Base-by-base conservation (phyloP, 2,797 vertebrate genomes). In the Chloroceryle amazona region DNA sequence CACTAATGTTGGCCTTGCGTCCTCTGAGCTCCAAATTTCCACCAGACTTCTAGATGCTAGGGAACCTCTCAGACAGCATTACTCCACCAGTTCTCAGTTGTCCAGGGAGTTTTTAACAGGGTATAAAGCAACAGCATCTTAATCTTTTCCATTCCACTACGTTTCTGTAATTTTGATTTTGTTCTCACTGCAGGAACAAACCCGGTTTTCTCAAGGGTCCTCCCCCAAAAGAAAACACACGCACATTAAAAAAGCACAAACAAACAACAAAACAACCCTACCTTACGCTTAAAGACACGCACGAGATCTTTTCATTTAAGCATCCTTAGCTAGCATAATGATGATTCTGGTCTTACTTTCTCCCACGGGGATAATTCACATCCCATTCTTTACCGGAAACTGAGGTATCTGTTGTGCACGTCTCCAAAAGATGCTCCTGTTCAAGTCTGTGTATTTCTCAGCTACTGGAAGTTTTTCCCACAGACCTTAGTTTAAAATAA, bases 321-420 rank as follows among this genome's bases (percentile, higher is more conserved):
- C 16, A 60, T 13, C 33, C 13, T 81, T 47, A 51, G n/a, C 20
- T 47, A n/a, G 13, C 41, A 81, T 6, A 9, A 31, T 4, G 3
- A 44, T 14, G 26, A 70, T 49, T 58, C 9, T 18, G 29, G 17
- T 33, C 39, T 44, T 83, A 49, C 47, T 66, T 86, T 67, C 39
- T 81, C 25, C 12, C 12, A 73, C 11, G 74, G 29, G 39, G 23
- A 42, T 37, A 61, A 74, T n/a, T 31, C 57, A 20, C 35, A 81
- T 33, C 17, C 33, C 10, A 10, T 63, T 71, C 55, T 60, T 67
- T 41, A 42, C 14, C 44, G n/a, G 11, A 54, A 73, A 74, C 4
- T 0, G 18, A 92, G 28, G 4, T 41, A 46, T 1, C 22, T 47
- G 35, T 46, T 44, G 10, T 46, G 21, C 10, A 11, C 0, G 1